phyloP scores from a whole-genome alignment of 2,113 vertebrate species.

The Tor tambroides region DNA sequence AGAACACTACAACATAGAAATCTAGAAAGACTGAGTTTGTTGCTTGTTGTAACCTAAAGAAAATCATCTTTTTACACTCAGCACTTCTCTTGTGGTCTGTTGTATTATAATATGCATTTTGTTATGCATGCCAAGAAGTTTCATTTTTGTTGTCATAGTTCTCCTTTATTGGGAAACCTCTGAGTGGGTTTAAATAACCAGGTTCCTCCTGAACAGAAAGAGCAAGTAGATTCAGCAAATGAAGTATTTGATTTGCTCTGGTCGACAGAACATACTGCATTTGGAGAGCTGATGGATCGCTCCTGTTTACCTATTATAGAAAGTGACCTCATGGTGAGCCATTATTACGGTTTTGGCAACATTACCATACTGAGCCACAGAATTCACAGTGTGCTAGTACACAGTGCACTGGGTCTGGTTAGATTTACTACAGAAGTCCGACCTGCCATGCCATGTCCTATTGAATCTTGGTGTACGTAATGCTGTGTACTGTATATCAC shows the following conservation, averaged over 20 bases:
- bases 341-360: constrained; percentile 6
- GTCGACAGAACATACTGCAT: neutral
- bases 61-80: no score
- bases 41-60: no score
- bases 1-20: no score
- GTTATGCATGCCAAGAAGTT: neutral
- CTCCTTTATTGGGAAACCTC: neutral
- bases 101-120: neutral
- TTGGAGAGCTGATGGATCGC: neutral
- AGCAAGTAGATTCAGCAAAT: neutral
- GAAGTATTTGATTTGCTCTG: neutral
- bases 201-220: neutral
- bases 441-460: neutral
- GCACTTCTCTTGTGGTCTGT: neutral
- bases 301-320: constrained; percentile 25
- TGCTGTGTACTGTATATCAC: neutral
- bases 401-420: neutral
- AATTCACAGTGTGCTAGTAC: neutral
- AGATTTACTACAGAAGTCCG: neutral
- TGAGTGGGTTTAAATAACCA: neutral
- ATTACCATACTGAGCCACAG: constrained; percentile 21
- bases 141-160: neutral
- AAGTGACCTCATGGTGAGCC: constrained; percentile 11
- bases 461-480: neutral
- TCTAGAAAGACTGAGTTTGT: no score